Conservation (phyloP, 2,113 vertebrate species). For the Corapipo altera region DNA sequence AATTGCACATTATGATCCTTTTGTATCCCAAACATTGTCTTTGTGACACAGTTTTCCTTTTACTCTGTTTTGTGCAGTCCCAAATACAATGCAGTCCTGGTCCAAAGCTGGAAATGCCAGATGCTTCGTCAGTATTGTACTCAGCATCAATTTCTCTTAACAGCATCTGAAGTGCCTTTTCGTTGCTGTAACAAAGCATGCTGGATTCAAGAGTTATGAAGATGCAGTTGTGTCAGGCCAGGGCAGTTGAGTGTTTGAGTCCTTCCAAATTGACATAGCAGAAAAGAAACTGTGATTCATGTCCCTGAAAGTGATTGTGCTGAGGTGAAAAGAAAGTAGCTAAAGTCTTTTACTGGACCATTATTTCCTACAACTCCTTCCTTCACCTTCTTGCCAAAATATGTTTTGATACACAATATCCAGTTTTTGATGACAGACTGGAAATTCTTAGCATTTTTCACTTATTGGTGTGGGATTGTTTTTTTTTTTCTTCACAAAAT, state of each 20-base stretch:
- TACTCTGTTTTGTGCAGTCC: background rate
- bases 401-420: background rate
- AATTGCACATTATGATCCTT: background rate
- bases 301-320: background rate
- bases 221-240: background rate
- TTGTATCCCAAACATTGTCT: background rate
- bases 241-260: background rate
- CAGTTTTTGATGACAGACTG: background rate
- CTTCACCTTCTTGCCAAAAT: background rate
- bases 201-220: background rate
- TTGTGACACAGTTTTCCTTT: background rate
- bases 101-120: background rate
- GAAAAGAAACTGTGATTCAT: background rate
- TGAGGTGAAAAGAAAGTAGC: background rate
- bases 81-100: background rate
- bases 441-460: background rate
- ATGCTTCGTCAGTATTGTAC: background rate
- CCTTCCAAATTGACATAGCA: background rate
- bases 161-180: background rate
- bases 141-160: background rate
- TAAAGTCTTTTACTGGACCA: background rate
- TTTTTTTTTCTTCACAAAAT: background rate
- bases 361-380: background rate
- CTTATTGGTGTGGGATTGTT: background rate
- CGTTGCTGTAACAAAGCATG: background rate